phyloP scores from a whole-genome alignment of 2,113 vertebrate species.

The Oxygymnocypris stewartii region DNA sequence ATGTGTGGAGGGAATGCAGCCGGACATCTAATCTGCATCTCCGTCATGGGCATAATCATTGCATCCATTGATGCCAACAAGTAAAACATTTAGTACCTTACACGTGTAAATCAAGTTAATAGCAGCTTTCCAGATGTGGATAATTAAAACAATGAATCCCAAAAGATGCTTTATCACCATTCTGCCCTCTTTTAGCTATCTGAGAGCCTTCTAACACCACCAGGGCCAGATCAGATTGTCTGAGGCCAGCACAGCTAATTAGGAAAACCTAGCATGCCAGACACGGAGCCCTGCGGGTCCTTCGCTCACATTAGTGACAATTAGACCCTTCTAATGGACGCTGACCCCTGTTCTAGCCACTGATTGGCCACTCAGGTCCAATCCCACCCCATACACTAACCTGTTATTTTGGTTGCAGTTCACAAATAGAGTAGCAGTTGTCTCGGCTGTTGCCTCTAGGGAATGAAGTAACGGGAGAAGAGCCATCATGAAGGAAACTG shows the following conservation, averaged over 20 bases:
- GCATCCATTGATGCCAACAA: not conserved
- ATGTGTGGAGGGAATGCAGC: not conserved
- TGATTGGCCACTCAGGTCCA: conserved; percentile 49
- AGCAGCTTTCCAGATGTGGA: not conserved
- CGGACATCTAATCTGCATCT: not conserved
- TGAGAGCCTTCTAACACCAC: not conserved
- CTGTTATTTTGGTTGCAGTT: conserved; percentile 67
- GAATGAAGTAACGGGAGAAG: conserved; percentile 44
- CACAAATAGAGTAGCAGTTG: conserved; percentile 71
- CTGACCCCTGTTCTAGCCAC: conserved; percentile 36
- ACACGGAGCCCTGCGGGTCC: not conserved
- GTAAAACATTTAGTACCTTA: not conserved
- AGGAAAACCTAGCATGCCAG: not conserved
- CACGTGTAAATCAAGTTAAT: not conserved
- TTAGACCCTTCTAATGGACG: conserved; percentile 34
- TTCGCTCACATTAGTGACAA: conserved; percentile 23
- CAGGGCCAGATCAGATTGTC: conserved; percentile 29
- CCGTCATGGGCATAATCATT: not conserved
- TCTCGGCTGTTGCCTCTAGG: conserved; percentile 48
- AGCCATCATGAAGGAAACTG: conserved; percentile 6
- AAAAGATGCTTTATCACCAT: not conserved
- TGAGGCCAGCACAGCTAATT: conserved; percentile 11
- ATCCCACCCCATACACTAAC: conserved; percentile 54
- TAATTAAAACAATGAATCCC: not conserved
- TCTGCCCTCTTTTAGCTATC: not conserved